phyloP scores from a whole-genome alignment of 1,140 invertebrate genomes.

The Micrasema minimum region DNA sequence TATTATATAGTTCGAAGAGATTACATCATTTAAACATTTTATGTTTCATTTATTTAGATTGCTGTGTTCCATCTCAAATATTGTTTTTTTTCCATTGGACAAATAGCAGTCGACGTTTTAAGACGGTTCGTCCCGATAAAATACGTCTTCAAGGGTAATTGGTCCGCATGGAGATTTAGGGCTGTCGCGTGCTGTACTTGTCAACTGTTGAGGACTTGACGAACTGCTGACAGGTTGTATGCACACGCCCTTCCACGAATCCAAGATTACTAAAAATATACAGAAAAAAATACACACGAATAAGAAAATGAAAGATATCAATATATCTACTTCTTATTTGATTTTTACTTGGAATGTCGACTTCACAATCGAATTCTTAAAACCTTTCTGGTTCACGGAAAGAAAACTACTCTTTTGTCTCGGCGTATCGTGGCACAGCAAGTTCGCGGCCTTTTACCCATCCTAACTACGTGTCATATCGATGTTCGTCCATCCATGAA shows the following conservation, averaged over 20 bases:
- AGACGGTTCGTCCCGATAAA: slow-evolving; percentile 26
- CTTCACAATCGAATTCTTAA: background rate
- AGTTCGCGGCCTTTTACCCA: slow-evolving; percentile 47
- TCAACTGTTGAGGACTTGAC: slow-evolving; percentile 44
- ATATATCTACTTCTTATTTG: background rate
- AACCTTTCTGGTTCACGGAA: background rate
- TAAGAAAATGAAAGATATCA: no score
- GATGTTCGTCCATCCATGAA: slow-evolving; percentile 46
- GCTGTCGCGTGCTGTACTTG: slow-evolving; percentile 41
- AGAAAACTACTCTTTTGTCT: slow-evolving; percentile 8
- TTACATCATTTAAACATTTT: no score
- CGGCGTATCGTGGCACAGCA: slow-evolving; percentile 20
- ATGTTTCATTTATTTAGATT: no score
- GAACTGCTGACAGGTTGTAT: slow-evolving; percentile 21
- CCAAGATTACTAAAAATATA: no score
- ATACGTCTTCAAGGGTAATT: slow-evolving; percentile 34
- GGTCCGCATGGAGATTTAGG: slow-evolving; percentile 42
- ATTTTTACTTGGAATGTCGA: background rate
- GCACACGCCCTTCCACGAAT: no score
- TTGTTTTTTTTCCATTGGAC: background rate
- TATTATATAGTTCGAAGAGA: no score
- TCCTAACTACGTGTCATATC: slow-evolving; percentile 51
- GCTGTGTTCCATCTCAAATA: no score
- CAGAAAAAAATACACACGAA: no score
- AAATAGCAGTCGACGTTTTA: slow-evolving; percentile 20